Conservation (phyloP, 2,113 vertebrate genomes). For the Chloroceryle aenea region DNA sequence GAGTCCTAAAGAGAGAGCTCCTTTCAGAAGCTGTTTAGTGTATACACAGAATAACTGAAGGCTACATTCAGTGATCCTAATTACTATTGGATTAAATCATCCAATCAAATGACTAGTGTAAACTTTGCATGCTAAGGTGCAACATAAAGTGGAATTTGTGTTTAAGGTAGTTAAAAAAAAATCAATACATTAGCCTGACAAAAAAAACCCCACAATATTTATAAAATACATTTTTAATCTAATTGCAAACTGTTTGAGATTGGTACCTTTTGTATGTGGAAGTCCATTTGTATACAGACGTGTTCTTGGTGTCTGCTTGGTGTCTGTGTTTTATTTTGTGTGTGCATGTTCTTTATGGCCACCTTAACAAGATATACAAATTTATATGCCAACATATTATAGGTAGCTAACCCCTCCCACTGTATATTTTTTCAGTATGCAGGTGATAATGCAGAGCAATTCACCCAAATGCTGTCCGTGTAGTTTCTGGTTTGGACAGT, state of each 20-base stretch:
- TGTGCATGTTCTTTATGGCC: neutral
- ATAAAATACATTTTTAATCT: neutral
- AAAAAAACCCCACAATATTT: too few relatives aligned
- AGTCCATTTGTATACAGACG: neutral
- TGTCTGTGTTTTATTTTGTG: neutral
- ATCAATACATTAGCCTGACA: neutral
- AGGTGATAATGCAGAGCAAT: neutral
- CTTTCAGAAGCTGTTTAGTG: neutral
- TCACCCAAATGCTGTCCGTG: neutral
- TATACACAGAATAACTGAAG: neutral
- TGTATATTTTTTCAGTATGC: neutral
- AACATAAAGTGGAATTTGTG: neutral
- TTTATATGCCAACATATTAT: neutral
- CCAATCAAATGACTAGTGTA: neutral
- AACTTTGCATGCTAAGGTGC: neutral
- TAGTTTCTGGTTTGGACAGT: neutral
- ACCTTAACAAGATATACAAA: neutral
- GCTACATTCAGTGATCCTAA: neutral
- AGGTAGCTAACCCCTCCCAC: neutral
- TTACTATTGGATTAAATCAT: neutral
- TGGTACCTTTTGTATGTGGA: neutral
- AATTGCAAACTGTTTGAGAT: neutral
- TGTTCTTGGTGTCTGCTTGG: neutral
- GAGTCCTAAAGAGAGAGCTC: neutral
- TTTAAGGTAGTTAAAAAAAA: neutral